Conservation (phyloP, 2,113 vertebrate genomes). For the Tichodroma muraria region DNA sequence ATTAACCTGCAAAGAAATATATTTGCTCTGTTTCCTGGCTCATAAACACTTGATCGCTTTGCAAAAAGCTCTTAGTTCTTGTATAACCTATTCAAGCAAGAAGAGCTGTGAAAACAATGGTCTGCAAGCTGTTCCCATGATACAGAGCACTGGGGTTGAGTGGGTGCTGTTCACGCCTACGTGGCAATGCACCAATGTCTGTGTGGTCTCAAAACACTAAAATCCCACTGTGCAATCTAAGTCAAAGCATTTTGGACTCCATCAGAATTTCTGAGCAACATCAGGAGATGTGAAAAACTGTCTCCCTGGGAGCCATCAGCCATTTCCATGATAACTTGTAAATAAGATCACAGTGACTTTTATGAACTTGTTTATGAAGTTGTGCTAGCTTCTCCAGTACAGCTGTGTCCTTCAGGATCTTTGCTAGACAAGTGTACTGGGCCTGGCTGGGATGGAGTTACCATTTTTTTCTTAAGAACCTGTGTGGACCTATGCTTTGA, state of each 20-base stretch:
- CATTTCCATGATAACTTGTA: neutral
- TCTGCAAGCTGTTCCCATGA: neutral
- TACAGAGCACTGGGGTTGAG: neutral
- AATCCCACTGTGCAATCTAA: neutral
- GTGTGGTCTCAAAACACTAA: neutral
- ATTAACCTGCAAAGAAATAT: conserved; percentile 24
- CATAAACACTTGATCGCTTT: neutral
- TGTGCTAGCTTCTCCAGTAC: neutral
- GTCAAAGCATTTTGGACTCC: neutral
- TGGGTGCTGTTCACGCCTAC: neutral
- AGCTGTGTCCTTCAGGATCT: neutral
- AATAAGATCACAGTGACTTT: neutral
- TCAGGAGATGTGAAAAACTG: neutral
- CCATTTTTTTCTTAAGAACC: neutral
- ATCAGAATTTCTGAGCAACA: neutral
- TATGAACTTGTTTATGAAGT: neutral
- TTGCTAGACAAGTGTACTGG: neutral
- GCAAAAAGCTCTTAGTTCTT: conserved; percentile 25
- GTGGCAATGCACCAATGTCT: neutral
- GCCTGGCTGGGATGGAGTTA: neutral
- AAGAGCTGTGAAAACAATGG: neutral
- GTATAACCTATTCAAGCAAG: conserved; percentile 47
- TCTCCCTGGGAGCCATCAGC: neutral
- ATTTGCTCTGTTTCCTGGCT: conserved; percentile 10
- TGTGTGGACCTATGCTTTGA: fast-evolving